phyloP scores from a whole-genome alignment of 2,797 vertebrate genomes.

The Manis pentadactyla region DNA sequence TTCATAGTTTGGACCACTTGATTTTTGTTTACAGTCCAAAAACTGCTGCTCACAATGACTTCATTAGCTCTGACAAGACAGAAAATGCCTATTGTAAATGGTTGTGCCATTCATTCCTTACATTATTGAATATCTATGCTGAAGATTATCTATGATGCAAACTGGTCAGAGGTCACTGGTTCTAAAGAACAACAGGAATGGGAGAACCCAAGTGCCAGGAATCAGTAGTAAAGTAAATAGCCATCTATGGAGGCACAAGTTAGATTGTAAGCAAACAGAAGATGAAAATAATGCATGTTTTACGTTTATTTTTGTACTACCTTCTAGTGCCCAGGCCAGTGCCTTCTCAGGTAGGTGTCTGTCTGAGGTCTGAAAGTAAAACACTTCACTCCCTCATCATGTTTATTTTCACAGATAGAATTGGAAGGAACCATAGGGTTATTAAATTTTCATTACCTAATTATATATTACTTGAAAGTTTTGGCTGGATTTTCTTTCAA shows the following conservation, averaged over 20 bases:
- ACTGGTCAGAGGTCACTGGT: background rate
- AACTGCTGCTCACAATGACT: background rate
- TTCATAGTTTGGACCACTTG: background rate
- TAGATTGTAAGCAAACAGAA: background rate
- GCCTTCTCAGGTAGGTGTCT: background rate
- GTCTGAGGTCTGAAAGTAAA: background rate
- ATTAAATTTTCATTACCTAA: background rate
- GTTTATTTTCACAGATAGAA: background rate
- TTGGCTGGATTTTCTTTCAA: background rate
- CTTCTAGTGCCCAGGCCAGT: background rate
- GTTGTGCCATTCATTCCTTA: background rate
- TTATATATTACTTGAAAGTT: background rate
- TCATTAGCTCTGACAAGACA: background rate
- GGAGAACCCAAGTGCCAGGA: background rate
- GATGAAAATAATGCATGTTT: background rate
- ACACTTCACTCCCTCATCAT: background rate
- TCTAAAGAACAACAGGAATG: background rate
- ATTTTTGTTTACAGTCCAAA: background rate
- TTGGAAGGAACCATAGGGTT: background rate
- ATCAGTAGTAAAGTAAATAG: background rate
- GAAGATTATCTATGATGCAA: background rate
- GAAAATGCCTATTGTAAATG: background rate
- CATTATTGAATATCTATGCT: background rate
- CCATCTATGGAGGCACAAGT: background rate
- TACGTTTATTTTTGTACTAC: background rate